phyloP scores from a whole-genome alignment of 2,113 vertebrate species.

The Macrotus californicus region DNA sequence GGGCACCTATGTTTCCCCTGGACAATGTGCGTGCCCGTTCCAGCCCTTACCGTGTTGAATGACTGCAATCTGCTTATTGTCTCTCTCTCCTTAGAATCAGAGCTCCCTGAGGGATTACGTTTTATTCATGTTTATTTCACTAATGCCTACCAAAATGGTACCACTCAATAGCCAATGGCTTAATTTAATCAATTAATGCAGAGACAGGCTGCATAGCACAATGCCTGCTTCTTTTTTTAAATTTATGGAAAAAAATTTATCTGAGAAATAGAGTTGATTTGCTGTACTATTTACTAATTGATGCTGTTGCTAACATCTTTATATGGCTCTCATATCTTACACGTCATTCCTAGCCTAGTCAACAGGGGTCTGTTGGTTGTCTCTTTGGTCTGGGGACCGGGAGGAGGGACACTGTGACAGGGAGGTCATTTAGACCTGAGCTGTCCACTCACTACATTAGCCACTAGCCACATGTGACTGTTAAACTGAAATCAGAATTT shows the following conservation, averaged over 20 bases:
- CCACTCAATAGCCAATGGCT: not conserved
- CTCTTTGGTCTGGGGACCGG: not conserved
- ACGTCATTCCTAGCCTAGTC: not conserved
- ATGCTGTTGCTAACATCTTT: not conserved
- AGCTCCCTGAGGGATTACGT: not conserved
- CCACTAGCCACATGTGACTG: not conserved
- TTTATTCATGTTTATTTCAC: not conserved
- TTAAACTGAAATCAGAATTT: not conserved
- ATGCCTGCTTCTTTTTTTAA: not conserved
- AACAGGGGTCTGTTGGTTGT: not conserved
- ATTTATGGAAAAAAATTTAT: not conserved
- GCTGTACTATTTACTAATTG: not conserved
- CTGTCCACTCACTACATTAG: too few relatives aligned
- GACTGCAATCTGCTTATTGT: not conserved
- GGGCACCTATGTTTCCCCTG: not conserved
- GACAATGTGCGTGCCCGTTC: too few relatives aligned
- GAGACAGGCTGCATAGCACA: not conserved
- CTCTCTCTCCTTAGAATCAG: not conserved
- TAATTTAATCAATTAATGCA: not conserved
- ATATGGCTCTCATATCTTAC: not conserved
- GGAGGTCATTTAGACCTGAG: not conserved
- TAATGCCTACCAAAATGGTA: not conserved
- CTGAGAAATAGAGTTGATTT: not conserved
- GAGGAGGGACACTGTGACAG: not conserved
- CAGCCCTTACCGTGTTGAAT: not conserved